phyloP scores from a whole-genome alignment of 1,140 invertebrate species.

The Latrodectus geometricus region DNA sequence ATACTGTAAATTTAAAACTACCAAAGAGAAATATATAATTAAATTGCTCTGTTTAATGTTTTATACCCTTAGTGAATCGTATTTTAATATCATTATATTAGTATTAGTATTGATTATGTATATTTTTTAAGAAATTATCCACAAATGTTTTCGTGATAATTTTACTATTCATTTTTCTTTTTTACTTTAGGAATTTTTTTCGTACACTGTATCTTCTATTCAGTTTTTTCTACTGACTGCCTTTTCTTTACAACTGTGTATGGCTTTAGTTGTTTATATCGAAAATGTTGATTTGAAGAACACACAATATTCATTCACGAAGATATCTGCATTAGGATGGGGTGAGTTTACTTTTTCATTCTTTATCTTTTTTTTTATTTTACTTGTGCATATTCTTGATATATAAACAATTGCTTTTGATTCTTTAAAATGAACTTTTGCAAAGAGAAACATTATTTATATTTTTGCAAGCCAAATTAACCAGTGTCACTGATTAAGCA shows the following conservation, averaged over 20 bases:
- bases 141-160: background rate
- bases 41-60: too few relatives aligned
- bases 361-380: background rate
- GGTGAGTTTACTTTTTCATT: constrained; percentile 22
- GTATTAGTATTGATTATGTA: background rate
- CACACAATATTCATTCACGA: constrained; percentile 52
- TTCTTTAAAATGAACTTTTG: too few relatives aligned
- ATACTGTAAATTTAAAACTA: too few relatives aligned
- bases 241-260: constrained; percentile 61
- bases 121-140: background rate
- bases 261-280: constrained; percentile 57
- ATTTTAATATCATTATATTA: too few relatives aligned
- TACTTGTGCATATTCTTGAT: background rate
- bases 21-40: too few relatives aligned
- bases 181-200: constrained; percentile 55
- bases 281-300: constrained; percentile 58
- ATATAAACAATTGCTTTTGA: too few relatives aligned
- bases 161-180: background rate
- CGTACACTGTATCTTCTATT: constrained; percentile 58
- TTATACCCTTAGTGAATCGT: too few relatives aligned
- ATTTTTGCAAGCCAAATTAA: too few relatives aligned
- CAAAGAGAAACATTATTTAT: too few relatives aligned
- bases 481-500: too few relatives aligned
- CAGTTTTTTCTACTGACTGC: constrained; percentile 62
- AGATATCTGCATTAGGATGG: constrained; percentile 62